A percentile compares a stretch with the other conserved stretches of the same genome.
Evolutionary conservation across 2,888 invertebrate species (phyloP).

Genomic region (Euspilapteryx auroguttella): DNA sequence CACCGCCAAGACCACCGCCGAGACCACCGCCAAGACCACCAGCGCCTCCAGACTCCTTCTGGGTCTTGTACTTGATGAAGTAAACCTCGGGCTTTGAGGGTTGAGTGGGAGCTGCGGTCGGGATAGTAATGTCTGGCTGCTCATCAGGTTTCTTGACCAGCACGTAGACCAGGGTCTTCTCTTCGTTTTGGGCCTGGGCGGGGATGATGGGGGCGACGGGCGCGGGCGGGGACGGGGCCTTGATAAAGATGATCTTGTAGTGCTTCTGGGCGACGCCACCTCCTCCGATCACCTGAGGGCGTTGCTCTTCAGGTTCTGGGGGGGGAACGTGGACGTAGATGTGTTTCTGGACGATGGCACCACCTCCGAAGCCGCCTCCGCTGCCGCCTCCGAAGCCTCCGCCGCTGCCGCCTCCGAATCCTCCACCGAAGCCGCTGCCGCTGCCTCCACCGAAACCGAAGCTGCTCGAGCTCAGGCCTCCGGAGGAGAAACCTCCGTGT

Average conservation of each 20-base stretch:
- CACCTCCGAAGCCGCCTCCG: slow-evolving; percentile 42
- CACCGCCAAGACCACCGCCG: slow-evolving; percentile 17
- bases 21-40: slow-evolving; percentile 13
- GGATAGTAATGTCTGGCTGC: slow-evolving; percentile 78
- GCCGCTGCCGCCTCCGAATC: slow-evolving; percentile 11
- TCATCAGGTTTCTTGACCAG: slow-evolving; percentile 82
- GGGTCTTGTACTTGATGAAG: slow-evolving; percentile 84
- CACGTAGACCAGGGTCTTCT: slow-evolving; percentile 82
- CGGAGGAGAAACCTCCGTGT: slow-evolving; percentile 13
- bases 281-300: slow-evolving; percentile 65
- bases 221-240: slow-evolving; percentile 77
- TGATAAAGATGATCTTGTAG: slow-evolving; percentile 87
- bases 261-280: slow-evolving; percentile 73
- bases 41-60: slow-evolving; percentile 50
- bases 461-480: slow-evolving; percentile 14
- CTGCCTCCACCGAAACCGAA: slow-evolving; percentile 15
- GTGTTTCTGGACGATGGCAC: slow-evolving; percentile 73
- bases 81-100: slow-evolving; percentile 82
- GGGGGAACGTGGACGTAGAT: slow-evolving; percentile 84
- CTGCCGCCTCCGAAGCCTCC: slow-evolving; percentile 26
- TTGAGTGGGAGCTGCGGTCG: slow-evolving; percentile 70
- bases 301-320: slow-evolving; percentile 75
- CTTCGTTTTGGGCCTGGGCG: slow-evolving; percentile 72
- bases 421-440: slow-evolving; percentile 21
- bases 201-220: slow-evolving; percentile 77